Conservation (phyloP, 2,888 invertebrate species). For the Pyrocoelia pectoralis region DNA sequence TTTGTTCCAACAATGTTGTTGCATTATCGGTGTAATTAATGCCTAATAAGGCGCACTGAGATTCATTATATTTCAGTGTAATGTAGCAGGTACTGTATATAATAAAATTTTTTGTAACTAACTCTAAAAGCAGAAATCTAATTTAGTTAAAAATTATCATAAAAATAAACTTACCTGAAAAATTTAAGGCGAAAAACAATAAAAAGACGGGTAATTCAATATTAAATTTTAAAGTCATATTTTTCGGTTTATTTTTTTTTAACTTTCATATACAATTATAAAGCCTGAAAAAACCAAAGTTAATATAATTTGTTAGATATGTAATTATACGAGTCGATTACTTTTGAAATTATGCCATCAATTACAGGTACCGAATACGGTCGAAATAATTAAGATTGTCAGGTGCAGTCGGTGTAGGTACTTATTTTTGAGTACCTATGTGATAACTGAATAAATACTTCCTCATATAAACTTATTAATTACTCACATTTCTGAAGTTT, state of each 20-base stretch:
- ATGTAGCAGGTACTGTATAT: slow-evolving; percentile 74
- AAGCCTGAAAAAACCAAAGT: no score
- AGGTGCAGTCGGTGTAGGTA: no score
- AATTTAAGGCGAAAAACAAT: neutral
- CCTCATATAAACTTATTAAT: no score
- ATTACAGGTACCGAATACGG: no score
- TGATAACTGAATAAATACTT: no score
- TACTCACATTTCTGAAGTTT: no score
- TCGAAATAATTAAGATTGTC: no score
- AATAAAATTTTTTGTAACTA: slow-evolving; percentile 72
- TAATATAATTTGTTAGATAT: no score
- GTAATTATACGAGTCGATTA: no score
- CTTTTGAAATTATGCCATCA: no score
- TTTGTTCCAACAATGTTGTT: slow-evolving; percentile 61
- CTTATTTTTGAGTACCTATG: no score
- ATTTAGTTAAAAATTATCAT: neutral
- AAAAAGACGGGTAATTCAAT: neutral
- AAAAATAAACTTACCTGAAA: slow-evolving; percentile 2
- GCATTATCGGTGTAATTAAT: slow-evolving; percentile 63
- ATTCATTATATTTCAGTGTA: slow-evolving; percentile 64
- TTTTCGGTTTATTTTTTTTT: neutral
- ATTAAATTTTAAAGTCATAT: neutral
- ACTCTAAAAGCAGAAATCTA: slow-evolving; percentile 58
- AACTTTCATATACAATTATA: no score
- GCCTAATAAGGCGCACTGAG: slow-evolving; percentile 68